phyloP scores from a whole-genome alignment of 2,113 vertebrate genomes.

The Rhinichthys klamathensis region DNA sequence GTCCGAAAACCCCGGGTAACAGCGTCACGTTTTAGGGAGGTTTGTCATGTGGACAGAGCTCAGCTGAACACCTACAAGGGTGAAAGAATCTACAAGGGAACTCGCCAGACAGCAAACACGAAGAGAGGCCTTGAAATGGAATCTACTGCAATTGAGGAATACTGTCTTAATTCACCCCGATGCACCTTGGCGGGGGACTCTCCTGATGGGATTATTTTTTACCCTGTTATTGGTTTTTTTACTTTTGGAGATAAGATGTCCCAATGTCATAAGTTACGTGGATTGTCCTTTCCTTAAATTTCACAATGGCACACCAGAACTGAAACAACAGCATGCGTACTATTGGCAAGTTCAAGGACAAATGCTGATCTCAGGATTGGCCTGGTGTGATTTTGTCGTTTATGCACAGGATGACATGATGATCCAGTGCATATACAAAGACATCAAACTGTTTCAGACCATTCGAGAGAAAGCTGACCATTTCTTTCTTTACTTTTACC shows the following conservation, averaged over 20 bases:
- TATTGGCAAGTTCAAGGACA: not conserved
- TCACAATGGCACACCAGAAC: too few species aligned
- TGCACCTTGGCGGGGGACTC: too few species aligned
- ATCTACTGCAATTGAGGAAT: not conserved
- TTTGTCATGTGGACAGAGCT: not conserved
- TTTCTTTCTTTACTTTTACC: not conserved
- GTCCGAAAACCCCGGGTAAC: not conserved
- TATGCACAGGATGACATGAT: not conserved
- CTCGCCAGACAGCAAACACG: constrained; percentile 27
- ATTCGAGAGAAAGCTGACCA: not conserved
- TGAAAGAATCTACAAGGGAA: constrained; percentile 23
- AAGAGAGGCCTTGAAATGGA: constrained; percentile 43
- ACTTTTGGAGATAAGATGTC: too few species aligned
- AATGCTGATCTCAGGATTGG: not conserved
- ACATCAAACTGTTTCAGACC: not conserved
- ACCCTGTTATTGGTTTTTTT: too few species aligned
- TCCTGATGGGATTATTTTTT: too few species aligned
- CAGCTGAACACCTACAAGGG: constrained; percentile 40
- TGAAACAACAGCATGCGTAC: too few species aligned
- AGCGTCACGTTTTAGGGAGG: too few species aligned
- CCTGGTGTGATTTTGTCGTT: not conserved
- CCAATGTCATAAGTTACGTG: too few species aligned
- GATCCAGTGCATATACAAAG: not conserved
- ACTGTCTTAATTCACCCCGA: too few species aligned
- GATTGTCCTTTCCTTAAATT: too few species aligned